A percentile compares a stretch with the other conserved stretches of the same genome.
phyloP scores from a whole-genome alignment of 2,888 invertebrate species.

The Flexamia atlantica region DNA sequence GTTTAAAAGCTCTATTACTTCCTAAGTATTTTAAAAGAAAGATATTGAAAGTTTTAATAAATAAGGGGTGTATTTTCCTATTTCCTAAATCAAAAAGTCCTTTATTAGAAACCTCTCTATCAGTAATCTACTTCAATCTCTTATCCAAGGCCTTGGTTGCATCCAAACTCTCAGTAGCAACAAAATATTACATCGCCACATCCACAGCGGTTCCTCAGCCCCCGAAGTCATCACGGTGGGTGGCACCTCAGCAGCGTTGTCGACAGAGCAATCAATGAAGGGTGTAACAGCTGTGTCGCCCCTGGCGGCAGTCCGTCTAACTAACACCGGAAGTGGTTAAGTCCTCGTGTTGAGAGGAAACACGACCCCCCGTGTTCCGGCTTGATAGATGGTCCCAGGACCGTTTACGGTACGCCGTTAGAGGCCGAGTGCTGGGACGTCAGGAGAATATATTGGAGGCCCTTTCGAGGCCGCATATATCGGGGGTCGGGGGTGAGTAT shows the following conservation, averaged over 20 bases:
- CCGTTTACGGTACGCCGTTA: background rate
- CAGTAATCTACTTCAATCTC: too few relatives aligned
- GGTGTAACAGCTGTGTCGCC: slow-evolving; percentile 54
- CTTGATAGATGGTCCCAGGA: background rate
- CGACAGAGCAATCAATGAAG: background rate
- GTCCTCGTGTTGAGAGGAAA: slow-evolving; percentile 61
- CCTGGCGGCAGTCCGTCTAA: background rate
- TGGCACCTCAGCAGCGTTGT: background rate
- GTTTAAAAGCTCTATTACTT: too few relatives aligned
- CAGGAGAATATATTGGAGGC: background rate
- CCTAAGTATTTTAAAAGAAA: too few relatives aligned
- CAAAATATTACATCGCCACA: too few relatives aligned
- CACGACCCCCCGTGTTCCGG: slow-evolving; percentile 55
- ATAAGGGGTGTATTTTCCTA: too few relatives aligned
- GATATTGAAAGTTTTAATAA: too few relatives aligned
- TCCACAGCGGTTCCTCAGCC: background rate
- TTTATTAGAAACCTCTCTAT: too few relatives aligned
- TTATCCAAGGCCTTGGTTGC: too few relatives aligned
- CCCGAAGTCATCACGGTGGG: background rate
- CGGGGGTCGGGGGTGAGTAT: too few relatives aligned
- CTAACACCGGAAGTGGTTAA: slow-evolving; percentile 59
- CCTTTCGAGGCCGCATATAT: background rate
- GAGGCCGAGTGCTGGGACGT: background rate
- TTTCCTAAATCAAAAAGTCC: too few relatives aligned
- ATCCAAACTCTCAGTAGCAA: too few relatives aligned